Base-by-base conservation (phyloP, 2,888 invertebrate genomes). In the Drosophila aldrichi region DNA sequence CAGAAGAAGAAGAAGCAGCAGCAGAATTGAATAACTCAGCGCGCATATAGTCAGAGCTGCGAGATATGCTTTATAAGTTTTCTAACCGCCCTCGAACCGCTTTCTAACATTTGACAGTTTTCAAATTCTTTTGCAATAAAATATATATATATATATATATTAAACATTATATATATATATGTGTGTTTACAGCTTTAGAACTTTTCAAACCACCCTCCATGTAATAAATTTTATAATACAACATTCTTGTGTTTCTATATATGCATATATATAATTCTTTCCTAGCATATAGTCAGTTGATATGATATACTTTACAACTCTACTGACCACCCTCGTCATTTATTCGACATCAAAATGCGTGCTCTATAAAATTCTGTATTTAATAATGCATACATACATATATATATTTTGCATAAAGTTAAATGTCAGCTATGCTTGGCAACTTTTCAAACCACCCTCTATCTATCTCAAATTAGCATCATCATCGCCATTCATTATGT, bases 31-130 rank as follows among this genome's bases (percentile, higher is more conserved):
- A 22, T 46, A 56, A 44, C 59, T 66, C 76, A 51, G 46, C 54
- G 55, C 12, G 49, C 49, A 18, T 49, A 48, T 43, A 62, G 62
- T 62, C 49, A 70, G 70, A 70, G 70, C 43, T 34, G 55, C 67
- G 55, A 44, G 43, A 54, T 46, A 34, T 62, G 68, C 58, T 59
- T 54, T 32, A 46, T 22, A 59, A 49, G 32, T 49, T 49, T 32
- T 18, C 14, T 12, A 51, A 51, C 3, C 18, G n/a, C 62, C 29
- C 34, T 36, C 57, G 25, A n/a, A 32, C 10, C n/a, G n/a, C 61
- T 18, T 22, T 18, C 54, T 18, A 20, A 34, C 14, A 14, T n/a
- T n/a, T 48, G 29, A 12, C n/a, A n/a, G n/a, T n/a, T n/a, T n/a
- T n/a, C n/a, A n/a, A n/a, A n/a, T n/a, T n/a, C n/a, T n/a, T n/a